Base-by-base conservation (phyloP, 2,797 vertebrate species). In the Heterohyrax brucei region DNA sequence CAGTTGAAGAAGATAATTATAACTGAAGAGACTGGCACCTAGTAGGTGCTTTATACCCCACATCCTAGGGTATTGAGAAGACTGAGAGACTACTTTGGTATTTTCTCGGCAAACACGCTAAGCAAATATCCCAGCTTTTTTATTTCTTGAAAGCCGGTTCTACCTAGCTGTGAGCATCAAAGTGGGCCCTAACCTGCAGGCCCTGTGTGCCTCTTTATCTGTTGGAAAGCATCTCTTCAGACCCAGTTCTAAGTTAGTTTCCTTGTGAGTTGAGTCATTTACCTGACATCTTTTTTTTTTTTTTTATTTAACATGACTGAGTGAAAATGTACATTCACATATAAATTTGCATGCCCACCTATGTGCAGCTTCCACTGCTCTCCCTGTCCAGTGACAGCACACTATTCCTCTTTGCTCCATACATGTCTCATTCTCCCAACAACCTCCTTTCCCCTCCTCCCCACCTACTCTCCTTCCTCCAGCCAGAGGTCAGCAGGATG, bases 1-100 rank as follows among this genome's bases (percentile, higher is more conserved):
- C 44, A 66, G 79, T 91, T 44, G 73, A 95, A 94, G 75, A 93
- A 33, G n/a, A n/a, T 84, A 80, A 53, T 19, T 59, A 16, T 84
- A 22, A 87, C 89, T 75, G 14, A 33, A 84, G 89, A 87, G 33
- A 13, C 44, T 53, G 39, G 16, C 24, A 48, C 46, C 44, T 75
- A 44, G 62, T 56, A 80, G 6, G 7, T 81, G 26, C 59, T 70
- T 70, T 73, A 33, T 3, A 33, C 33, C 6, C 46, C 30, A 73
- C 7, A 39, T 73, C 33, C 77, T 56, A 81, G 53, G 46, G 10
- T 22, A 85, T 21, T 46, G 33, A 56, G 68, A 94, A 10, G 30
- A 7, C 39, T 70, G n/a, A 56, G 66, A 88, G 59, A 44, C 28
- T 22, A n/a, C 62, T 61, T 33, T 61, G 10, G 2, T 83, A 10